A percentile compares a stretch with the other conserved stretches of the same genome.
phyloP scores from a whole-genome alignment of 2,797 vertebrate species.

The Takifugu ocellatus region DNA sequence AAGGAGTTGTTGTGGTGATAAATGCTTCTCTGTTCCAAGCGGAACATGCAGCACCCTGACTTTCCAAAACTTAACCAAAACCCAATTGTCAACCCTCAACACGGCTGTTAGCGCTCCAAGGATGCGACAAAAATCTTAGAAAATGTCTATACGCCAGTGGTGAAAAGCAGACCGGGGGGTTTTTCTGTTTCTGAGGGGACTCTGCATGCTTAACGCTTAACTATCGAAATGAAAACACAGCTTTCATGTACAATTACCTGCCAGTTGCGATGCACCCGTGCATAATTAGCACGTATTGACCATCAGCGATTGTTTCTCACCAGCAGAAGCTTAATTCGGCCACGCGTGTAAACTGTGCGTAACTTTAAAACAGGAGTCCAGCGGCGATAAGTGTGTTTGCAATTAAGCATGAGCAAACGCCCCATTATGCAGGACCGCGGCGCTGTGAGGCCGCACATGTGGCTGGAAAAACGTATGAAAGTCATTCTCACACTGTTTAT shows the following conservation, averaged over 20 bases:
- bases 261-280: too few relatives aligned
- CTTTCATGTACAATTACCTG: too few relatives aligned
- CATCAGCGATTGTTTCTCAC: not conserved
- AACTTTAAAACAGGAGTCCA: constrained; percentile 53
- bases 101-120: not conserved
- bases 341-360: constrained; percentile 28
- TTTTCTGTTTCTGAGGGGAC: too few relatives aligned
- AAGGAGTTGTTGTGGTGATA: constrained; percentile 37
- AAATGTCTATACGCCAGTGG: too few relatives aligned
- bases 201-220: too few relatives aligned
- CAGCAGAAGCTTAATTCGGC: constrained; percentile 27
- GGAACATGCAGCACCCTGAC: not conserved
- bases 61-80: not conserved
- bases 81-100: not conserved
- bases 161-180: too few relatives aligned
- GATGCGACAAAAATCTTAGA: too few relatives aligned
- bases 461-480: constrained; percentile 58
- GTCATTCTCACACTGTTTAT: constrained; percentile 64
- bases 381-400: constrained; percentile 64
- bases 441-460: constrained; percentile 45
- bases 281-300: too few relatives aligned
- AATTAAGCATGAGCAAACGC: constrained; percentile 62
- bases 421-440: constrained; percentile 51
- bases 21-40: constrained; percentile 37
- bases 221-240: too few relatives aligned